Conservation (phyloP, 2,113 vertebrate genomes). For the Calypte anna region DNA sequence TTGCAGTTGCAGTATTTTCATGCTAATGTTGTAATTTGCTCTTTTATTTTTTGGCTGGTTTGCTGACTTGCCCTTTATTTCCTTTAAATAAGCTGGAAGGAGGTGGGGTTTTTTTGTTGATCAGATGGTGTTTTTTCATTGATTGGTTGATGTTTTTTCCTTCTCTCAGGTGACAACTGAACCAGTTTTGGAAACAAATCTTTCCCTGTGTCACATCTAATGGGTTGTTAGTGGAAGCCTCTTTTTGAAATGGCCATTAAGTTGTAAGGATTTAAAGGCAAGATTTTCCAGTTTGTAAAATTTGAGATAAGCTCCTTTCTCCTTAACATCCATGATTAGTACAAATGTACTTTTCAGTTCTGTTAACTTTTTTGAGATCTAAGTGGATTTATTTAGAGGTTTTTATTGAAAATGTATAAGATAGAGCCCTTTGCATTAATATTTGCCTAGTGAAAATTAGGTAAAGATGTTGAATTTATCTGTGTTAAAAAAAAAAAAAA, state of each 20-base stretch:
- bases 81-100: background rate
- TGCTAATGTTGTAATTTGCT: slow-evolving; percentile 31
- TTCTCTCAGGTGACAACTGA: background rate
- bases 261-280: background rate
- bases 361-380: background rate
- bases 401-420: background rate
- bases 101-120: background rate
- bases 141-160: no score
- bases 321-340: background rate
- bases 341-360: background rate
- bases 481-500: background rate
- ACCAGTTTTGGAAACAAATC: background rate
- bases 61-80: slow-evolving; percentile 21
- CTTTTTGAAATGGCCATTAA: background rate
- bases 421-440: background rate
- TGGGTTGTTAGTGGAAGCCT: background rate
- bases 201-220: background rate
- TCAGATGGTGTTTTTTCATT: background rate
- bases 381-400: background rate
- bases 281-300: background rate
- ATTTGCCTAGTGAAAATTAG: background rate
- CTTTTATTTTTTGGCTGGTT: background rate
- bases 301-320: background rate
- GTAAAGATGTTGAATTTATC: background rate
- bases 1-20: slow-evolving; percentile 37